Conservation (phyloP, 2,888 invertebrate genomes). For the Athetis lepigone region DNA sequence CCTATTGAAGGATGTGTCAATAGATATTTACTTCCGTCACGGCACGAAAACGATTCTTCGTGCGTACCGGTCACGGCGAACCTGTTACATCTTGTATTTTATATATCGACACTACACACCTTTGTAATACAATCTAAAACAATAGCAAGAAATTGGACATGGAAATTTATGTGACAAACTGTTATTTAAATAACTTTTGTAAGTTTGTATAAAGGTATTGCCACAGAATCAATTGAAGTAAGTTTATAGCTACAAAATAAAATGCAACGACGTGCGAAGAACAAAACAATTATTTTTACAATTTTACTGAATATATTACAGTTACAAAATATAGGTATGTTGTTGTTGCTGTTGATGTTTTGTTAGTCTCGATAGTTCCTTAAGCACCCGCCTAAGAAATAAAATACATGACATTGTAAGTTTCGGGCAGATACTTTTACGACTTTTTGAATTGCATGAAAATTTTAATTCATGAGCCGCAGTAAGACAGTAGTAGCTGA, state of each 20-base stretch:
- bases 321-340: too few species aligned
- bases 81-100: conserved; percentile 58
- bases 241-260: too few species aligned
- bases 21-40: conserved; percentile 72
- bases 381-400: too few species aligned
- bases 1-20: conserved; percentile 67
- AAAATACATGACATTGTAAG: too few species aligned
- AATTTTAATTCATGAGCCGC: too few species aligned
- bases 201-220: neutral
- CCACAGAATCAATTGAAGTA: neutral
- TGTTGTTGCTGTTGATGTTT: too few species aligned
- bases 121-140: conserved; percentile 37
- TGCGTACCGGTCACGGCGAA: conserved; percentile 78
- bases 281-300: too few species aligned
- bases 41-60: conserved; percentile 72
- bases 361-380: too few species aligned
- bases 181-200: conserved; percentile 21
- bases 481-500: too few species aligned
- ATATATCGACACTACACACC: conserved; percentile 40
- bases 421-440: too few species aligned
- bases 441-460: too few species aligned
- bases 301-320: conserved; percentile 10
- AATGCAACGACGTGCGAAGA: too few species aligned
- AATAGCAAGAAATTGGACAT: conserved; percentile 35
- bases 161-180: neutral